These are phyloP conservation scores for Heliconius cydno DNA, from an alignment of 2,888 invertebrate species.

Conservation along the genomic window DNA sequence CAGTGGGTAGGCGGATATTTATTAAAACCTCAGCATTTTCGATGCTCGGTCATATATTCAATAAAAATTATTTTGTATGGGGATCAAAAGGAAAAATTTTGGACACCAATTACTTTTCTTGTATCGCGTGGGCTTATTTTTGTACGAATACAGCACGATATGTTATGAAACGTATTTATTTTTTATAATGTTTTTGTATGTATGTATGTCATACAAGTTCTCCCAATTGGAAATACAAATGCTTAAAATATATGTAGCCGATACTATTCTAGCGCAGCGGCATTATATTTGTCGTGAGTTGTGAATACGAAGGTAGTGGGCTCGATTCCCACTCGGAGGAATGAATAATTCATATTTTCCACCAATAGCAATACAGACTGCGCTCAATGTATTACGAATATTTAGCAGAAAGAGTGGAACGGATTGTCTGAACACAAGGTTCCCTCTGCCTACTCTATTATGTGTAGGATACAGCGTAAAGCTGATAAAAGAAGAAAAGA, in stretches of 20 bases:
- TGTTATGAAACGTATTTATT: background rate
- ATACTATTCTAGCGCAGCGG: background rate
- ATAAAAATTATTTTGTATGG: constrained; percentile 20
- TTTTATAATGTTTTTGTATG: background rate
- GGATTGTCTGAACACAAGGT: background rate
- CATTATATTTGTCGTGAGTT: background rate
- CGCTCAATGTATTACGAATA: background rate
- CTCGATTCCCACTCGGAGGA: background rate
- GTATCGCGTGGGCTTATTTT: constrained; percentile 12
- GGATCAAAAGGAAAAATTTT: constrained; percentile 23
- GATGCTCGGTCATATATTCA: constrained; percentile 18
- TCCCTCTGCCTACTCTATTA: background rate
- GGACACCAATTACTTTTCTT: constrained; percentile 24
- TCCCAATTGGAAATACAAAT: background rate
- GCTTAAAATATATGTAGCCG: background rate
- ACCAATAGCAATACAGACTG: no score
- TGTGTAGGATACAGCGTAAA: background rate
- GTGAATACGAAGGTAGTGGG: background rate
- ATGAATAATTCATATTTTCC: background rate
- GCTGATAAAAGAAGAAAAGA: background rate
- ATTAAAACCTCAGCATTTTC: constrained; percentile 19
- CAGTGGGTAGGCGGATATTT: constrained; percentile 16
- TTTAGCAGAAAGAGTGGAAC: background rate
- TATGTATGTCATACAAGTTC: background rate
- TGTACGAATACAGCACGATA: background rate